Base-by-base conservation (phyloP, 1,140 invertebrate species). In the Hermatobates lingyangjiaoensis region DNA sequence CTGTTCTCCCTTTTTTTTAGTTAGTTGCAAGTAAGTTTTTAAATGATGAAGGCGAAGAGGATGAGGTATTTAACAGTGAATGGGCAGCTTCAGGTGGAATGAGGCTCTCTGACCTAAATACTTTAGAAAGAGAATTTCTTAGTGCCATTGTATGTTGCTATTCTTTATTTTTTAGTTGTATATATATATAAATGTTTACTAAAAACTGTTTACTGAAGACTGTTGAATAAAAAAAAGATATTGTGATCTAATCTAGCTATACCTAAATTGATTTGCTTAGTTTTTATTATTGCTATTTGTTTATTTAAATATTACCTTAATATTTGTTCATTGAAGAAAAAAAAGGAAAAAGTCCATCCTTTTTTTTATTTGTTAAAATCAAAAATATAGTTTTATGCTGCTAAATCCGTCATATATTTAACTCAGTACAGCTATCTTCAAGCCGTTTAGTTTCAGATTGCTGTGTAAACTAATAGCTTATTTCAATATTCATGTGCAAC, bases 21-120 rank as follows among this genome's bases (percentile, higher is more conserved):
- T 84, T 96, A 81, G 81, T 95, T 59, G 90, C 90, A 25, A 90
- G 86, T 59, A 96, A 96, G 72, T 94, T 89, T 67, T 70, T 94
- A 58, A 80, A 88, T 64, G 91, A 93, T 63, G 83, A 89, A 65
- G 90, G 89, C 47, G 83, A 87, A 68, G 80, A 86, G 57, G 84
- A 87, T 62, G 83, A 87, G 65, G 84, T 92, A 48, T 82, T 83
- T 61, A 81, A 89, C 61, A 74, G 76, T 50, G 85, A 91, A 70
- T 96, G 90, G 90, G 88, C 89, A 30, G 70, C 74, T 34, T 83
- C 84, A 23, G 82, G 77, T 7, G 76, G 81, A 51, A 66, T 93
- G 47, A 76, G 79, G 46, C 64, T 82, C 7, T 70, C 75, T 45
- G 74, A 83, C 58, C 71, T 95, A 7, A 90, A 91, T 66, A 67